Evolutionary conservation across 1,140 invertebrate species (phyloP), one percentile per base, ranked within the genome.

Genomic region (Drosophila dunni): DNA sequence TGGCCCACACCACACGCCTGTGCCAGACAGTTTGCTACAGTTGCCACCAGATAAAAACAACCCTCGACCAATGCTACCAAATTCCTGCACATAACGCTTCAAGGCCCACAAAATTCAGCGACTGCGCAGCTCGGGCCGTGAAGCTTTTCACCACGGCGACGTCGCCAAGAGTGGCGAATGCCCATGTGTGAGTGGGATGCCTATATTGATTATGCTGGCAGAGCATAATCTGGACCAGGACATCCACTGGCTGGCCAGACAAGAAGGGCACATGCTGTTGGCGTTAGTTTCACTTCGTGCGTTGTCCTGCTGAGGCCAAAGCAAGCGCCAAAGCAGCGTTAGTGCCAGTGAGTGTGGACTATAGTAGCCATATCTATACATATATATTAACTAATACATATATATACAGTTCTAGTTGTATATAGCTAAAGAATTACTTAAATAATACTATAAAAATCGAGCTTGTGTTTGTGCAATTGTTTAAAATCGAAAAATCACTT

Each of bases 221-320:
- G 45, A 86, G 79, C 83, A 88, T 88, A 88, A 88, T 80, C 67
- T 79, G 71, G 75, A 83, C 84, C 84, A 84, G 63, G 77, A 78
- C 82, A 79, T 74, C 66, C 58, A 62, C 61, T 78, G 60, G 56
- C 83, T 88, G 77, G 83, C 83, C 79, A 88, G 83, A 88, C 69
- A 88, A 88, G 83, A 88, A 88, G 73, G 84, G 79, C 84, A 78
- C 68, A 88, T 88, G 80, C 80, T 70, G 76, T 64, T 88, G 82
- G 77, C 81, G 72, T 88, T 88, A 88, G 83, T 88, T 88, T 88
- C 84, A 91, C 86, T 91, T 91, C 90, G 90, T 91, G 90, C 81
- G 90, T 91, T 89, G 90, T 91, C 90, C 91, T 91, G 90, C 90
- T 91, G 90, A 89, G 84, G 84, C 84, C 84, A 89, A 29, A 82